These are phyloP conservation scores for Tarsius wallacei DNA, from an alignment of 2,797 vertebrate genomes.

Conservation along the genomic window DNA sequence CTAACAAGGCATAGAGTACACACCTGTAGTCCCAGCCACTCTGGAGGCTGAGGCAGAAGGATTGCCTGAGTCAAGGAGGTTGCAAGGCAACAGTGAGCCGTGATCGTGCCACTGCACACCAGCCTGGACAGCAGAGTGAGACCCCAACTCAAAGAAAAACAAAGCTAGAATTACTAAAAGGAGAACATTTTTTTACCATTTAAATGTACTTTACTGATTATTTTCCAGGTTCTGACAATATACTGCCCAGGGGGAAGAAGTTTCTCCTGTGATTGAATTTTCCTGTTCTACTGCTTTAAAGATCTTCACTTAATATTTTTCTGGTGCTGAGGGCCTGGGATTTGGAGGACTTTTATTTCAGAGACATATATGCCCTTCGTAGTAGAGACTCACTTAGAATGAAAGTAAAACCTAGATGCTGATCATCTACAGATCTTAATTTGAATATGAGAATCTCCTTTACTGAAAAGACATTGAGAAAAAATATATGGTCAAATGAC, in stretches of 20 bases:
- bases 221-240: neutral
- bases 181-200: neutral
- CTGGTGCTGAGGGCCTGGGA: neutral
- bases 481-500: neutral
- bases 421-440: neutral
- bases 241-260: neutral
- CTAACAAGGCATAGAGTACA: no score
- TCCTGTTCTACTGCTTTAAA: neutral
- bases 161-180: neutral
- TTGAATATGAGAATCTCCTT: neutral
- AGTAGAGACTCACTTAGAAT: neutral
- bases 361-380: neutral
- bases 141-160: no score
- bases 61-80: no score
- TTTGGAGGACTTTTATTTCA: neutral
- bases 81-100: no score
- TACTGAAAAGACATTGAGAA: neutral
- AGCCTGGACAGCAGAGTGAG: no score
- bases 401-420: neutral
- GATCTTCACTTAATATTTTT: neutral
- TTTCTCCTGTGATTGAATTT: neutral
- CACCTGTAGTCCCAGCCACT: no score
- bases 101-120: no score
- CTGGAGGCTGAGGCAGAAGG: no score
- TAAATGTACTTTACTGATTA: neutral